A percentile compares a stretch with the other conserved stretches of the same genome.
phyloP scores from a whole-genome alignment of 2,797 vertebrate genomes.

The Mormyrus proboscirostris region DNA sequence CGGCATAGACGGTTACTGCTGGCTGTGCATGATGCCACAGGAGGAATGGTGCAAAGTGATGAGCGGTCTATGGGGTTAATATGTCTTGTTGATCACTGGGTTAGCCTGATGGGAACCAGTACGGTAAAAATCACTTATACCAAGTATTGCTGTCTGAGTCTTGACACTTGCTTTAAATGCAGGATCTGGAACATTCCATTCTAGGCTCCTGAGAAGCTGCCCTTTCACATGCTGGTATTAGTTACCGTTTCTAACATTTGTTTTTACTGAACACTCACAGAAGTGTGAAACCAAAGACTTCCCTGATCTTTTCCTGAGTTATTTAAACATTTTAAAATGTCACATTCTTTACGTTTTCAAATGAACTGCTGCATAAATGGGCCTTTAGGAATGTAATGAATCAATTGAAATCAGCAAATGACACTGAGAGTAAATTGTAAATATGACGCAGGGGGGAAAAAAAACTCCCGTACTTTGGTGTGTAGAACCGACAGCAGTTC shows the following conservation, averaged over 20 bases:
- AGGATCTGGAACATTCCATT: background rate
- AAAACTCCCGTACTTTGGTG: background rate
- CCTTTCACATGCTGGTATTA: background rate
- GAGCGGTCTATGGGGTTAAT: background rate
- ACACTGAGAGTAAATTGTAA: background rate
- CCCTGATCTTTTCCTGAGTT: background rate
- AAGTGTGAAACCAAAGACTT: too few relatives aligned
- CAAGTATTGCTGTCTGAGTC: background rate
- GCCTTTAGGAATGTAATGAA: background rate
- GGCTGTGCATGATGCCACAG: background rate
- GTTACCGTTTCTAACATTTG: background rate
- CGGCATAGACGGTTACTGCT: background rate
- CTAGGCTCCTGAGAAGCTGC: background rate
- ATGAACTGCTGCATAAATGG: background rate
- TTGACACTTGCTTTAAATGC: background rate
- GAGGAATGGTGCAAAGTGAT: too few relatives aligned
- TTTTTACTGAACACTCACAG: too few relatives aligned
- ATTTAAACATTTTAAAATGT: background rate
- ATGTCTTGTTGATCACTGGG: background rate
- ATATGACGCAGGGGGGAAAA: background rate
- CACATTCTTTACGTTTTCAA: background rate
- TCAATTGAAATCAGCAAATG: background rate
- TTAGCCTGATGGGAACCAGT: background rate
- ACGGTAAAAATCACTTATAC: background rate
- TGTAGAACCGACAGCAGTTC: background rate